Evolutionary conservation across 2,888 invertebrate genomes (phyloP), one percentile per base, ranked within the genome.

Genomic region (Schrankia costaestrigalis): DNA sequence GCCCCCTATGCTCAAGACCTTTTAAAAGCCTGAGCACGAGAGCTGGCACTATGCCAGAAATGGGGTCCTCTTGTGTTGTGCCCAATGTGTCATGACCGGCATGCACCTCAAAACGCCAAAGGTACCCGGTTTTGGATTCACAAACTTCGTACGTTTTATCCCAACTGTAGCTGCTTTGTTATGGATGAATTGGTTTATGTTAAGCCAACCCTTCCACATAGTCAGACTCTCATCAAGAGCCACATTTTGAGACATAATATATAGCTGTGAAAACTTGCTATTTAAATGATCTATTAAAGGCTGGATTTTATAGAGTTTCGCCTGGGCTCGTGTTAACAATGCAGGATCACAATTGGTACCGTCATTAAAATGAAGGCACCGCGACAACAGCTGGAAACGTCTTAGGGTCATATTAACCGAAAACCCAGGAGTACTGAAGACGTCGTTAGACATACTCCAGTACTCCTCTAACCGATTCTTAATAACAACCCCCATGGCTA

Each of bases 101-200:
- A 10, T 35, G 30, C 6, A 14, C 8, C 17, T 26, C 13, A 17
- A 35, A 57, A 5, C 50, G 35, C 53, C 50, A 56, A 15, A 54
- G 26, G 25, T 54, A 56, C 1, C 57, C 54, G 1, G 48, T 45
- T 8, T 33, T 25, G 8, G 50, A 49, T 10, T 56, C 54, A 17
- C 49, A 54, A 0, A 57, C 5, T 15, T 54, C 57, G 18, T 46
- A 57, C 1, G 42, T 44, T 31, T 54, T 54, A 54, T 45, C 0
- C 52, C 52, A 2, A 33, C 27, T 5, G 27, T 11, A n/a, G 21
- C n/a, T 3, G 25, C n/a, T n/a, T n/a, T n/a, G n/a, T n/a, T n/a
- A n/a, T n/a, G n/a, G n/a, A n/a, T n/a, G n/a, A n/a, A n/a, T n/a
- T n/a, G n/a, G n/a, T n/a, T n/a, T n/a, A n/a, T n/a, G n/a, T n/a